Evolutionary conservation across 2,113 vertebrate genomes (phyloP).

Genomic region (Strigops habroptila): DNA sequence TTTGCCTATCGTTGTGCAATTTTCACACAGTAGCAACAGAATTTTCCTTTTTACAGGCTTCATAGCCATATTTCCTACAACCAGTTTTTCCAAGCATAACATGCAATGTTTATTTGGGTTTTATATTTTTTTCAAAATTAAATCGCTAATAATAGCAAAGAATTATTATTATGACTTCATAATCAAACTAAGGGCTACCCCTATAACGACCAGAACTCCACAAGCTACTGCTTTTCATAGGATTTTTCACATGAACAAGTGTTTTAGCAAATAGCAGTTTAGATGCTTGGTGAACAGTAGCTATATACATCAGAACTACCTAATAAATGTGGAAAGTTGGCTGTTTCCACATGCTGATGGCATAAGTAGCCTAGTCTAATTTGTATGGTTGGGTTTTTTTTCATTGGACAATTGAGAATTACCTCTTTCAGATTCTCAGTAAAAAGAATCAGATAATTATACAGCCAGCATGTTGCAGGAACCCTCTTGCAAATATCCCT

Average conservation of each 20-base stretch:
- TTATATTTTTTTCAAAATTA: background rate
- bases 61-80: background rate
- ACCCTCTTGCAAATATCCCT: background rate
- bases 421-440: background rate
- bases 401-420: background rate
- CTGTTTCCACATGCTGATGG: background rate
- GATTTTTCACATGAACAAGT: background rate
- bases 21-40: background rate
- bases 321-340: background rate
- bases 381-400: background rate
- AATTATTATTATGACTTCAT: background rate
- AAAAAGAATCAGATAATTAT: background rate
- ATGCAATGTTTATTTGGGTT: background rate
- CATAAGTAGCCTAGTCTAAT: background rate
- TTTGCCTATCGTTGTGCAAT: background rate
- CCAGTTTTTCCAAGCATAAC: background rate
- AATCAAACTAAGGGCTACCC: background rate
- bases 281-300: background rate
- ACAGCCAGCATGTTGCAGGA: background rate
- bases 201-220: background rate
- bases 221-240: background rate
- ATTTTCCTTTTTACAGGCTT: background rate
- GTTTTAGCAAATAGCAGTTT: background rate
- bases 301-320: background rate
- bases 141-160: background rate